Evolutionary conservation across 2,113 vertebrate genomes (phyloP).

Genomic region (Morone chrysops): DNA sequence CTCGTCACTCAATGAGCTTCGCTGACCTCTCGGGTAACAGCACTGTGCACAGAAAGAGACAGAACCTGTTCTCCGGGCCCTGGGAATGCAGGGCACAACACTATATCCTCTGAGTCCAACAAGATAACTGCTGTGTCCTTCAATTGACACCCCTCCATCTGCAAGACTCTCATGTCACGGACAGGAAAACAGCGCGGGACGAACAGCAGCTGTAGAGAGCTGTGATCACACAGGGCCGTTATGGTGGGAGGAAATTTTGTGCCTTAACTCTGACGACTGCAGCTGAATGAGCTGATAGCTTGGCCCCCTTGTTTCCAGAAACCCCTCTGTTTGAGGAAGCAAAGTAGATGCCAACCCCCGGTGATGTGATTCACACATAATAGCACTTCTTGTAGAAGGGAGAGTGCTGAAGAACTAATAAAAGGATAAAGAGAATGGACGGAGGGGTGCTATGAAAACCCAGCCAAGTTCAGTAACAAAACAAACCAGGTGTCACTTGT

Average conservation of each 20-base stretch:
- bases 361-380: slow-evolving; percentile 35
- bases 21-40: slow-evolving; percentile 57
- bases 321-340: slow-evolving; percentile 30
- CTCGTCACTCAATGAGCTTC: slow-evolving; percentile 23
- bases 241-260: slow-evolving; percentile 3
- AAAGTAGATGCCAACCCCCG: slow-evolving; percentile 4
- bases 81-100: slow-evolving; percentile 58
- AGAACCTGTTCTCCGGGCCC: slow-evolving; percentile 61
- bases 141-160: slow-evolving; percentile 10
- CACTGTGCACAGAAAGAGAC: slow-evolving; percentile 25
- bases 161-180: slow-evolving; percentile 4
- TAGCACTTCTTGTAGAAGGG: slow-evolving; percentile 10
- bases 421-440: neutral
- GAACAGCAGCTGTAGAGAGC: slow-evolving; percentile 29
- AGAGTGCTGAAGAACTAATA: neutral
- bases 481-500: slow-evolving; percentile 34
- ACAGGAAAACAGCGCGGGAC: slow-evolving; percentile 10
- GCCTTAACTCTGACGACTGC: slow-evolving; percentile 8
- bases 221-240: neutral
- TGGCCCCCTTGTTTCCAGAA: slow-evolving; percentile 24
- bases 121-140: slow-evolving; percentile 37
- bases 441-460: slow-evolving; percentile 10
- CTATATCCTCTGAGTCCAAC: slow-evolving; percentile 36
- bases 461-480: slow-evolving; percentile 23
- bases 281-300: slow-evolving; percentile 26